These are phyloP conservation scores for Rhynchophorus ferrugineus DNA, from an alignment of 1,140 invertebrate species.

Conservation along the genomic window DNA sequence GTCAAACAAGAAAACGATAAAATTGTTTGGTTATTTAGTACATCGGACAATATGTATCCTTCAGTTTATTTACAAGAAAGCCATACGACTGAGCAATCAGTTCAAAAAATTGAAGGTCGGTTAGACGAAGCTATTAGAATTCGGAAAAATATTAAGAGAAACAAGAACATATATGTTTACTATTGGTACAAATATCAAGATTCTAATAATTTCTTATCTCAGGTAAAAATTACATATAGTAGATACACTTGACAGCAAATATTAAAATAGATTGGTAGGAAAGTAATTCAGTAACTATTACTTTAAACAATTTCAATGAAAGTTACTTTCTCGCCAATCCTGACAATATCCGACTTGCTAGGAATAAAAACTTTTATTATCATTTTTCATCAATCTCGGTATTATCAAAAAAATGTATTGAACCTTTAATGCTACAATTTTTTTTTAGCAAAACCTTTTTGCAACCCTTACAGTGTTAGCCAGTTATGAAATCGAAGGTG, in stretches of 20 bases:
- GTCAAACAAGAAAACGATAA: slow-evolving; percentile 56
- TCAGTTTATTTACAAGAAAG: slow-evolving; percentile 57
- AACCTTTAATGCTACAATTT: too few relatives aligned
- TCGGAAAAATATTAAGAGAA: slow-evolving; percentile 32
- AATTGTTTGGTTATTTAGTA: slow-evolving; percentile 59
- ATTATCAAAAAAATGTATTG: too few relatives aligned
- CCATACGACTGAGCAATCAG: slow-evolving; percentile 39
- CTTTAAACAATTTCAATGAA: too few relatives aligned
- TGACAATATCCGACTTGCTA: too few relatives aligned
- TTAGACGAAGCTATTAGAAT: slow-evolving; percentile 54
- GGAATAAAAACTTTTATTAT: too few relatives aligned
- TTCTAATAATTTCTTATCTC: slow-evolving; percentile 45
- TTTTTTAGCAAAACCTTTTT: slow-evolving; percentile 50
- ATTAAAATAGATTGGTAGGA: too few relatives aligned
- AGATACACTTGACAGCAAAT: too few relatives aligned
- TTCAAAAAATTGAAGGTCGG: slow-evolving; percentile 52
- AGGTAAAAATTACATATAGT: too few relatives aligned
- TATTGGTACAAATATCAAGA: slow-evolving; percentile 66
- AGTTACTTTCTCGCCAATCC: too few relatives aligned
- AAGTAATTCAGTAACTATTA: too few relatives aligned
- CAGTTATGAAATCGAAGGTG: slow-evolving; percentile 49
- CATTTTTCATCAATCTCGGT: too few relatives aligned
- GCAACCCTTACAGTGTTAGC: slow-evolving; percentile 47
- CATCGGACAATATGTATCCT: slow-evolving; percentile 52
- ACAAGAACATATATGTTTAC: slow-evolving; percentile 50